Conservation (phyloP, 2,888 invertebrate genomes). For the Heliconius charithonia region DNA sequence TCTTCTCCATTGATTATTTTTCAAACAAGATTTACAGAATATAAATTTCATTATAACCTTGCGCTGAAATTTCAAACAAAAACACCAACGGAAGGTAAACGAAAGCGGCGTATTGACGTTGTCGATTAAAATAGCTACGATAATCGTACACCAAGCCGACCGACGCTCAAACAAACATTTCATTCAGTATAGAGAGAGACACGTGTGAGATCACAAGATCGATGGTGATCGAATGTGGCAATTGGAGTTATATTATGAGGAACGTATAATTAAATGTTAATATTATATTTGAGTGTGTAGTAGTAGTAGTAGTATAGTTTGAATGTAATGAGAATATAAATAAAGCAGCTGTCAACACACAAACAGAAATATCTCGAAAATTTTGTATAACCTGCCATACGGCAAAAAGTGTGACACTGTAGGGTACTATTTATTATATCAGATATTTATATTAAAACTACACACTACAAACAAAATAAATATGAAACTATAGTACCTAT, state of each 20-base stretch:
- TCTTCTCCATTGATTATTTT: no score
- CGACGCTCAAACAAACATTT: constrained; percentile 34
- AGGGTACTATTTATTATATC: not conserved
- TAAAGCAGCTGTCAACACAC: no score
- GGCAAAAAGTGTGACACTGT: not conserved
- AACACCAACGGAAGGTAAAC: constrained; percentile 26
- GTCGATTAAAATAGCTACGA: constrained; percentile 36
- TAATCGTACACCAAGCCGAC: constrained; percentile 33
- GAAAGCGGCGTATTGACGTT: constrained; percentile 19
- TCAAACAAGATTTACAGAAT: not conserved
- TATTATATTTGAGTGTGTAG: not conserved
- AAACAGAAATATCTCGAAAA: no score
- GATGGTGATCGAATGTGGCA: constrained; percentile 25
- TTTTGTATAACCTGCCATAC: not conserved
- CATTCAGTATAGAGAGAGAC: constrained; percentile 39
- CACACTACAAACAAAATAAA: no score
- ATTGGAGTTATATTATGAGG: not conserved
- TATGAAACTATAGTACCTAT: not conserved
- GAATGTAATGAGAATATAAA: no score
- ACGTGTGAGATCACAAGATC: constrained; percentile 29
- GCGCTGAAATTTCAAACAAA: not conserved
- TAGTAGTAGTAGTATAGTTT: not conserved
- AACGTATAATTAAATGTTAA: not conserved
- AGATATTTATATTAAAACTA: no score
- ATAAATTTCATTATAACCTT: not conserved